Evolutionary conservation across 1,140 invertebrate species (phyloP).

Genomic region (Tetramorium alpestre): DNA sequence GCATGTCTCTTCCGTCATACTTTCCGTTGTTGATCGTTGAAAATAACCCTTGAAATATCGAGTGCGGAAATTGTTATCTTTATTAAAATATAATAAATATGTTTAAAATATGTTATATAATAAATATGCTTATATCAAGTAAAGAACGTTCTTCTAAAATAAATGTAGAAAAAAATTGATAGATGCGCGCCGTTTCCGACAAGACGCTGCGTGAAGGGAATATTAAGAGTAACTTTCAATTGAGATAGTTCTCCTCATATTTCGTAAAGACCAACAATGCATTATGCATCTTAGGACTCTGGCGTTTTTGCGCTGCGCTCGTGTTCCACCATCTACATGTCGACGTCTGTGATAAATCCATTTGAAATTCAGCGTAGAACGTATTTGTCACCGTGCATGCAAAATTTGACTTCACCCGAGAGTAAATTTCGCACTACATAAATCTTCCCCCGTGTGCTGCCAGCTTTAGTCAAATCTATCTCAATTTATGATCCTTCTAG

Average conservation of each 20-base stretch:
- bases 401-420: conserved; percentile 10
- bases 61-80: not conserved
- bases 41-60: not conserved
- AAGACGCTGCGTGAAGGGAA: not conserved
- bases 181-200: not conserved
- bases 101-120: not conserved
- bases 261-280: conserved; percentile 35
- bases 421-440: conserved; percentile 45
- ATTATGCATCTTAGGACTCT: conserved; percentile 37
- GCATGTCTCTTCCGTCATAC: not conserved
- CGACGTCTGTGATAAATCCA: conserved; percentile 33
- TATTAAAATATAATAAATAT: not conserved
- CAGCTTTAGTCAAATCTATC: conserved; percentile 28
- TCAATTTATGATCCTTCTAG: conserved; percentile 35
- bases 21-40: not conserved
- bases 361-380: conserved; percentile 50
- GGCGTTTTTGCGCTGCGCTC: conserved; percentile 11
- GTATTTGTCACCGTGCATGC: conserved; percentile 49
- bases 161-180: not conserved
- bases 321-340: conserved; percentile 10
- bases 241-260: conserved; percentile 8
- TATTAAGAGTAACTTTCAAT: conserved; percentile 28
- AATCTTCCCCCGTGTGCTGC: conserved; percentile 30
- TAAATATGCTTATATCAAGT: not conserved
- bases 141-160: not conserved